Evolutionary conservation across 2,113 vertebrate genomes (phyloP), one percentile per base, ranked within the genome.

Genomic region (Bubalus kerabau): DNA sequence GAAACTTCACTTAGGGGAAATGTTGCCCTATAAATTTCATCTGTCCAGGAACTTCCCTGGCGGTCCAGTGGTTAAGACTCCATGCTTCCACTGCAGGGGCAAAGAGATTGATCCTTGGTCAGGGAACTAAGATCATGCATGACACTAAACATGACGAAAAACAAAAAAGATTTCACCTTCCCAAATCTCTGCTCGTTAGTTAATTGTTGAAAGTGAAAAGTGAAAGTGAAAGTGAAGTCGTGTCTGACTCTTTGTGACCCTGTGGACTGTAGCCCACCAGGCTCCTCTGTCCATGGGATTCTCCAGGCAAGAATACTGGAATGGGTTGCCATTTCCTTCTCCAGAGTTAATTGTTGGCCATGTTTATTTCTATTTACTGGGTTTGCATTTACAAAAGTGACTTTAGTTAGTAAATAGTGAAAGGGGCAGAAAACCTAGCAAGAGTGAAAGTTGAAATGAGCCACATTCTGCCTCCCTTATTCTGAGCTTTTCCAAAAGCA

Each of bases 321-420:
- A 28, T 62, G 28, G 28, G 28, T 7, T 30, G 28, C 60, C 60
- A 62, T 32, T 15, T 15, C 60, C 60, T 62, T 30, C 60, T 30
- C 59, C 59, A 62, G 59, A 62, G 59, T 62, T 62, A 86, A 74
- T 52, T 90, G 57, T 85, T 57, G 48, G n/a, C 59, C 62, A 24
- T 90, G 80, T 92, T 32, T 80, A 48, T 92, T 36, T 94, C 43
- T 71, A 32, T 88, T 84, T 32, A 54, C 32, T 78, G 74, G 21
- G 36, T 80, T 94, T 88, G 64, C 74, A 67, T 94, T 97, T 87
- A 80, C 30, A 87, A 87, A 78, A 87, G 52, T 74, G 74, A 76
- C 71, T 94, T 78, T 50, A 48, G 50, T 23, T 83, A 87, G 21
- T n/a, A 7, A 56, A 52, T 16, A 26, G 48, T 59, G 48, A 94